Conservation (phyloP, 2,888 invertebrate genomes). For the Onchidella celtica region DNA sequence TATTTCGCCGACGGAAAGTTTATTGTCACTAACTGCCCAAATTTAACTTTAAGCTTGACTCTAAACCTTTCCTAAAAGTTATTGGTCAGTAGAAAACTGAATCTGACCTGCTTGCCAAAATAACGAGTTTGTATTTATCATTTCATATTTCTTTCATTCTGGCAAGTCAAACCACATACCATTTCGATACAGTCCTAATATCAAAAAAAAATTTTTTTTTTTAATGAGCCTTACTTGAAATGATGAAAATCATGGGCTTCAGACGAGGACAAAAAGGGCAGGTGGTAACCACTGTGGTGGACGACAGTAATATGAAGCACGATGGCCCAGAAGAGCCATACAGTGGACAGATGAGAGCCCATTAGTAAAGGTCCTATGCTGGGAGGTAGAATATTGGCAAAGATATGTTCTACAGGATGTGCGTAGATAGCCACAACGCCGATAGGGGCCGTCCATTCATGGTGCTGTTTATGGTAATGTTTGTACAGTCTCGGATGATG, state of each 20-base stretch:
- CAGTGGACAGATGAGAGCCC: constrained; percentile 83
- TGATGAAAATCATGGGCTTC: constrained; percentile 94
- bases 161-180: no score
- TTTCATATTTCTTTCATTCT: no score
- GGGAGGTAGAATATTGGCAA: constrained; percentile 89
- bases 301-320: constrained; percentile 89
- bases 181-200: no score
- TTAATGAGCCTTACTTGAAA: constrained; percentile 86
- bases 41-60: no score
- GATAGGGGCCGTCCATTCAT: constrained; percentile 93
- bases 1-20: no score
- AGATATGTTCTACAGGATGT: constrained; percentile 88
- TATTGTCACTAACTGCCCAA: no score
- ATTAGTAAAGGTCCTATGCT: constrained; percentile 84
- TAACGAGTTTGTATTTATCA: no score
- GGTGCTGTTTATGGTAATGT: constrained; percentile 91
- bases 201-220: no score
- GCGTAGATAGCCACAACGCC: constrained; percentile 91
- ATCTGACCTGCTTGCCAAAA: no score
- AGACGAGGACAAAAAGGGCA: constrained; percentile 91
- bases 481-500: constrained; percentile 89
- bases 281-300: constrained; percentile 91
- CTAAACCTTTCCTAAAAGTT: no score
- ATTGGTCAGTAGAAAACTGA: no score
- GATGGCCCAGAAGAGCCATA: constrained; percentile 88